phyloP scores from a whole-genome alignment of 1,140 invertebrate genomes.

The Gyrodactylus bullatarudis region DNA sequence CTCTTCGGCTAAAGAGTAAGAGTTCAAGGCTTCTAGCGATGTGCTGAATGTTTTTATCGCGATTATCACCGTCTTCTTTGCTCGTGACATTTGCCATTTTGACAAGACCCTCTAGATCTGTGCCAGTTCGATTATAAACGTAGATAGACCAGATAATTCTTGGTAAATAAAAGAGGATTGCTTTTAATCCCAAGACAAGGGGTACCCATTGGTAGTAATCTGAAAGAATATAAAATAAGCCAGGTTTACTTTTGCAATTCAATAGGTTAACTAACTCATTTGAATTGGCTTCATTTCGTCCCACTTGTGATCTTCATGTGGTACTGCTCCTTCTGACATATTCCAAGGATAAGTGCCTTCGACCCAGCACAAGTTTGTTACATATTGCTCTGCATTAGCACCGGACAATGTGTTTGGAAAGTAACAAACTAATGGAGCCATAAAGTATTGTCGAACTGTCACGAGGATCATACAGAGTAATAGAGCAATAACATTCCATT shows the following conservation, averaged over 20 bases:
- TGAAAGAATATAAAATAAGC: not conserved
- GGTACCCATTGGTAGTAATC: slow-evolving; percentile 6
- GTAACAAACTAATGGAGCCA: slow-evolving; percentile 3
- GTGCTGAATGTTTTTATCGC: not conserved
- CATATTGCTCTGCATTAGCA: not conserved
- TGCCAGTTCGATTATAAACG: not conserved
- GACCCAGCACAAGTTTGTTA: slow-evolving; percentile 6
- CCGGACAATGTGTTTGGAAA: not conserved
- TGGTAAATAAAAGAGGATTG: not conserved
- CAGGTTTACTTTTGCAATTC: not conserved
- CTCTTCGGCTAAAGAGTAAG: not conserved
- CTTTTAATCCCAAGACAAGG: not conserved
- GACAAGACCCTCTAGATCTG: not conserved
- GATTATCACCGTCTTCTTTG: not conserved
- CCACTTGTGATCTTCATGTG: not conserved
- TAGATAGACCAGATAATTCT: not conserved
- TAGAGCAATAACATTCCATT: not conserved
- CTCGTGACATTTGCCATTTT: not conserved
- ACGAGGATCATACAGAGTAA: not conserved
- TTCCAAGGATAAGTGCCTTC: slow-evolving; percentile 1
- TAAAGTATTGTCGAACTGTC: not conserved
- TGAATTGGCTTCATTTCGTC: not conserved
- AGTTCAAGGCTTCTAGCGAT: not conserved
- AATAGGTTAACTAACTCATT: not conserved
- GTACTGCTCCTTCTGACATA: not conserved